Evolutionary conservation across 2,888 invertebrate genomes (phyloP).

Genomic region (Drosophila neonasuta): DNA sequence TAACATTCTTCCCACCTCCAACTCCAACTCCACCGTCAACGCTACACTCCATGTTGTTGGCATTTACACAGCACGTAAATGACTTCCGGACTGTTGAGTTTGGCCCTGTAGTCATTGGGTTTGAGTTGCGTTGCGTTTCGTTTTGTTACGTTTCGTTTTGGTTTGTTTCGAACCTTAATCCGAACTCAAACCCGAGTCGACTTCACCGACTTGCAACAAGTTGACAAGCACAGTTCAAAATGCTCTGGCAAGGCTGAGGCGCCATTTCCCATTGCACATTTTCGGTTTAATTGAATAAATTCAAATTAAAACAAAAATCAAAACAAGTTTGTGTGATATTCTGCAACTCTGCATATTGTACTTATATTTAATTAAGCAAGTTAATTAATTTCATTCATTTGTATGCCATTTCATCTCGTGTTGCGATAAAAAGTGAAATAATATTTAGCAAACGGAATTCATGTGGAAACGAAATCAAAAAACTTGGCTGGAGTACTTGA

Average conservation of each 20-base stretch:
- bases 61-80: conserved; percentile 42
- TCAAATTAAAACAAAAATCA: conserved; percentile 52
- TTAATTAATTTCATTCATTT: conserved; percentile 65
- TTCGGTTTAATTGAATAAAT: conserved; percentile 61
- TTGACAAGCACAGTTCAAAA: conserved; percentile 20
- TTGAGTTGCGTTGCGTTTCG: conserved; percentile 45
- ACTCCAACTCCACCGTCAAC: not conserved
- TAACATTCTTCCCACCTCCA: conserved; percentile 4
- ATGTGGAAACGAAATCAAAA: not conserved
- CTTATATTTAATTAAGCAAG: conserved; percentile 58
- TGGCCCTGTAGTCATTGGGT: conserved; percentile 12
- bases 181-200: conserved; percentile 13
- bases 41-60: conserved; percentile 8
- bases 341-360: conserved; percentile 45
- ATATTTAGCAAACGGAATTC: conserved; percentile 19
- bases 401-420: conserved; percentile 29
- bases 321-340: conserved; percentile 45
- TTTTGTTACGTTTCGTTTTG: conserved; percentile 31
- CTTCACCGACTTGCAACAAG: conserved; percentile 42
- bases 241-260: conserved; percentile 8
- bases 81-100: conserved; percentile 37
- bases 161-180: conserved; percentile 37
- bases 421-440: conserved; percentile 16
- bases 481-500: not conserved
- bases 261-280: conserved; percentile 27